These are phyloP conservation scores for Zaprionus inermis DNA, from an alignment of 1,140 invertebrate species.

Conservation along the genomic window DNA sequence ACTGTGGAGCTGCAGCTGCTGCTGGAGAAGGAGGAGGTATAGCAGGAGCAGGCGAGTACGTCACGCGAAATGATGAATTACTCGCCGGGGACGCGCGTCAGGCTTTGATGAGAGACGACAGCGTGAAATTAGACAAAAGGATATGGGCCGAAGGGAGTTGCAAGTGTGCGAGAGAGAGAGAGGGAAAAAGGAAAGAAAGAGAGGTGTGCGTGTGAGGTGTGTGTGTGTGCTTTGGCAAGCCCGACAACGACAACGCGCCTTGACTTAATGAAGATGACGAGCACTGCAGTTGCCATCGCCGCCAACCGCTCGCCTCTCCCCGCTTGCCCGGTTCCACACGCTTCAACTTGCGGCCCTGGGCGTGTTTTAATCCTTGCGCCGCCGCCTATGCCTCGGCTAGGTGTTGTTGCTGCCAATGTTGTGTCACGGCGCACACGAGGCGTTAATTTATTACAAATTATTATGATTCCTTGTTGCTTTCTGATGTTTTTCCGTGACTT, in stretches of 20 bases:
- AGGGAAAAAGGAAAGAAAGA: not conserved
- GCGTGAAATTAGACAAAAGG: slow-evolving; percentile 82
- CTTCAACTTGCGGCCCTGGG: slow-evolving; percentile 14
- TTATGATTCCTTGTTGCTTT: slow-evolving; percentile 76
- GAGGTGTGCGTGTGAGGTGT: slow-evolving; percentile 15
- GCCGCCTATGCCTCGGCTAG: slow-evolving; percentile 44
- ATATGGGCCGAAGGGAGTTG: slow-evolving; percentile 57
- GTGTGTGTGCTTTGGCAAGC: slow-evolving; percentile 57
- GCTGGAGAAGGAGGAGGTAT: not conserved
- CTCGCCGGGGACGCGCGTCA: slow-evolving; percentile 81
- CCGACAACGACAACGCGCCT: slow-evolving; percentile 63
- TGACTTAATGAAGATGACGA: slow-evolving; percentile 81
- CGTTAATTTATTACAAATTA: slow-evolving; percentile 83
- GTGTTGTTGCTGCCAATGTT: slow-evolving; percentile 49
- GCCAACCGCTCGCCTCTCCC: no score
- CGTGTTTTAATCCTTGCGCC: slow-evolving; percentile 66
- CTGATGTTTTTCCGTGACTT: slow-evolving; percentile 38
- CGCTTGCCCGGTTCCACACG: not conserved
- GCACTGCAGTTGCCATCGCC: slow-evolving; percentile 14
- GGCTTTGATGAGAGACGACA: slow-evolving; percentile 80
- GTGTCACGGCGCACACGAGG: slow-evolving; percentile 57
- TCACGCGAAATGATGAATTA: slow-evolving; percentile 82
- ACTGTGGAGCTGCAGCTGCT: slow-evolving; percentile 17
- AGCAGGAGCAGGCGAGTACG: slow-evolving; percentile 54
- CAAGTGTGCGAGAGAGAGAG: not conserved